These are phyloP conservation scores for Pterocles burchelli DNA, from an alignment of 2,113 vertebrate species.

Conservation along the genomic window DNA sequence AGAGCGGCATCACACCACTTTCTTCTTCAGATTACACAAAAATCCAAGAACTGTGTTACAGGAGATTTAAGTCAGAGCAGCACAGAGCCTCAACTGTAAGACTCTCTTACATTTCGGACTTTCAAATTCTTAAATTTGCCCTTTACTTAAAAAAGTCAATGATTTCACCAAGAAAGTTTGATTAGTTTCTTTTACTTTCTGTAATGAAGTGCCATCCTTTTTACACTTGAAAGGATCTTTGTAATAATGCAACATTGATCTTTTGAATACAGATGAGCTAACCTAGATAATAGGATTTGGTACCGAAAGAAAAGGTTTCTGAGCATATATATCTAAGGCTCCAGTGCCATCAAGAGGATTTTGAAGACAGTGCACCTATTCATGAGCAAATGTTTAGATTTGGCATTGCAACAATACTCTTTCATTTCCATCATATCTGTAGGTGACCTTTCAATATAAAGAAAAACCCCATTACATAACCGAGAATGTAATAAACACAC, in stretches of 20 bases:
- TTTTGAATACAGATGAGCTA: slow-evolving; percentile 89
- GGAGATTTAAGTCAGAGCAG: slow-evolving; percentile 47
- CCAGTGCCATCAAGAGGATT: slow-evolving; percentile 80
- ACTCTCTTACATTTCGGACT: slow-evolving; percentile 76
- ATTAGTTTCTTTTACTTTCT: slow-evolving; percentile 89
- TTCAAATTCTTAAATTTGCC: slow-evolving; percentile 84
- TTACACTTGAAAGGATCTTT: slow-evolving; percentile 89
- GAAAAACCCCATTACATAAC: background rate
- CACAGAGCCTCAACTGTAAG: slow-evolving; percentile 53
- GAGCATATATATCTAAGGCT: slow-evolving; percentile 50
- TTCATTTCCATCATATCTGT: background rate
- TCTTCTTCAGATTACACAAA: slow-evolving; percentile 31
- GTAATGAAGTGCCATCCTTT: slow-evolving; percentile 89
- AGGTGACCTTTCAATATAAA: background rate
- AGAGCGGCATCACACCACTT: slow-evolving; percentile 3
- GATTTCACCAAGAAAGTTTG: slow-evolving; percentile 87
- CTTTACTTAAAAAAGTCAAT: slow-evolving; percentile 88
- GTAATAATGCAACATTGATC: slow-evolving; percentile 90
- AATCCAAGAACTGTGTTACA: slow-evolving; percentile 34
- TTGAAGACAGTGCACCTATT: slow-evolving; percentile 35
- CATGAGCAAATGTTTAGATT: background rate
- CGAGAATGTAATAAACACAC: background rate
- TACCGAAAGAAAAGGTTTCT: slow-evolving; percentile 37
- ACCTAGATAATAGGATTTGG: slow-evolving; percentile 85
- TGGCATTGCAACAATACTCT: background rate